These are phyloP conservation scores for Psittacara wagleri DNA, from an alignment of 2,113 vertebrate species.

Conservation along the genomic window DNA sequence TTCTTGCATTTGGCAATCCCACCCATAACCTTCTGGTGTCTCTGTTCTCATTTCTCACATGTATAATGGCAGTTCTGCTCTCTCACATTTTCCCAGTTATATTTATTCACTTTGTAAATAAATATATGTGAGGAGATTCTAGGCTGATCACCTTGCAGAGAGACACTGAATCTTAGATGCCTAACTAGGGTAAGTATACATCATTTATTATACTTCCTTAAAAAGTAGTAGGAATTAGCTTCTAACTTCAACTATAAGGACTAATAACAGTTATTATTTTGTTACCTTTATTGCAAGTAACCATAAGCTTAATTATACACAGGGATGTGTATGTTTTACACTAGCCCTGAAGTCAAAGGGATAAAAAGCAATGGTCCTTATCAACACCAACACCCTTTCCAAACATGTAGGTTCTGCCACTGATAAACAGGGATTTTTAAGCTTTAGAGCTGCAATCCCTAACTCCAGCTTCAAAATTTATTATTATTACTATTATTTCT, in stretches of 20 bases:
- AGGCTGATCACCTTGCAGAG: background rate
- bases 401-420: background rate
- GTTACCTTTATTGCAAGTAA: background rate
- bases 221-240: background rate
- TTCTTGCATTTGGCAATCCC: background rate
- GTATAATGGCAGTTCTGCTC: background rate
- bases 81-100: fast-evolving
- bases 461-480: background rate
- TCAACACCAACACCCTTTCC: background rate
- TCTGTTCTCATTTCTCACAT: background rate
- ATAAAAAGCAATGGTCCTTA: background rate
- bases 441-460: background rate
- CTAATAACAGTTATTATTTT: background rate
- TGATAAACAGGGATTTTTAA: background rate
- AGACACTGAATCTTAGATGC: background rate
- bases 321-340: background rate
- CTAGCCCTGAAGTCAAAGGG: background rate
- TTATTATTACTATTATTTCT: conserved; percentile 1
- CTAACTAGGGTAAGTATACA: background rate
- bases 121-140: background rate
- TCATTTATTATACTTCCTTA: background rate
- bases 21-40: background rate
- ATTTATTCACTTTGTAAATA: background rate
- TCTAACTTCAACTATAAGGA: background rate
- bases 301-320: background rate